Evolutionary conservation across 2,113 vertebrate genomes (phyloP), one percentile per base, ranked within the genome.

Genomic region (Vireo altiloquus): DNA sequence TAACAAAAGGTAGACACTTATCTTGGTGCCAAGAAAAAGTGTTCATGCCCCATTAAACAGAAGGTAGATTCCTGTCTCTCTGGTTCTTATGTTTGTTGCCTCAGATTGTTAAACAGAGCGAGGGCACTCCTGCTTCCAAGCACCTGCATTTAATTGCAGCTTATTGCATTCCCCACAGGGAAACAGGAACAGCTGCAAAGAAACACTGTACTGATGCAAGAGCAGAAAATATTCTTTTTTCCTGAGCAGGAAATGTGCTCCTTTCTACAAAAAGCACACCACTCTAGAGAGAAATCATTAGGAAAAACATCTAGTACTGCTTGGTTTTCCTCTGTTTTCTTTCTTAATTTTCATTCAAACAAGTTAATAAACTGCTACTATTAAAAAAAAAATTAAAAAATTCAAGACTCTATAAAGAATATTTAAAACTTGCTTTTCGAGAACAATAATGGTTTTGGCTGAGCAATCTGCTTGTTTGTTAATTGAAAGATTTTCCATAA

Each of bases 141-240:
- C 96, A 96, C 96, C 95, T 97, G 96, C 87, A 83, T 91, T 96
- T 96, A 97, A 97, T 97, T 97, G 88, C 86, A 95, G 88, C 68
- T 96, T 97, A 97, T 91, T 96, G 80, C 77, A 39, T 94, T 90
- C 93, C 93, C 91, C 84, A 54, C 56, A 94, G 88, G 87, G 96
- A 97, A 84, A 86, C 64, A 94, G 77, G 94, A 96, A 94, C 85
- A 97, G 92, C 90, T 97, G 93, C 68, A 87, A 95, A 96, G 90
- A 95, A 96, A 87, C 85, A 93, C 89, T 60, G 33, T 77, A 91
- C 50, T 91, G 85, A 88, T 79, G 82, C 44, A 92, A 95, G 79
- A 95, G 56, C 61, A 92, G 65, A 88, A 94, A 95, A 92, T 28
- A 87, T n/a, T 66, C 30, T 5, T 19, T 86, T 83, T 77, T 77